Base-by-base conservation (phyloP, 1,140 invertebrate genomes). In the Camponotus floridanus region DNA sequence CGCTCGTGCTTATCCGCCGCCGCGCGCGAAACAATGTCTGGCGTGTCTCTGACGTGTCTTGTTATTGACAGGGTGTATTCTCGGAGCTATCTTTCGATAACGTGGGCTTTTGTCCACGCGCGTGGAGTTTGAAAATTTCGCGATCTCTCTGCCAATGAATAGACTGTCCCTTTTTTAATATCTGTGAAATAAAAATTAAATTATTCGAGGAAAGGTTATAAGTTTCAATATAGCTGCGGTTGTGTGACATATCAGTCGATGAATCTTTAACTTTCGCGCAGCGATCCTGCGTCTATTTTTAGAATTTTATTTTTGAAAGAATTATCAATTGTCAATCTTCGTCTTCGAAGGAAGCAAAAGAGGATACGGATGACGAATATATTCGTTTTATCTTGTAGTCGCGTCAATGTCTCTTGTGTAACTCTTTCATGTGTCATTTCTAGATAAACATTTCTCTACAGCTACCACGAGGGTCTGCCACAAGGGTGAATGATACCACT, bases 41-140 rank as follows among this genome's bases (percentile, higher is more conserved):
- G n/a, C 45, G 11, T 26, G 21, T 11, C 9, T 26, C 21, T 2
- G 36, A 51, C n/a, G 33, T 70, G 48, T 39, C 18, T 3, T 62
- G 36, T 70, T 78, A 80, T 80, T 80, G 76, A 80, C 64, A 79
- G 45, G 45, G 33, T 39, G 33, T 68, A 39, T 80, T 21, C 55
- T n/a, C 45, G 33, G 33, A 51, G n/a, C 7, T 65, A 33, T 80
- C 39, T 31, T 5, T 4, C 21, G 33, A 70, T 51, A 18, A 4
- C 45, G 21, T n/a, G 39, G 11, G n/a, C 4, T 18, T 6, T 31
- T 36, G 76, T 26, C 45, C 31, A 55, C 31, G n/a, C 62, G 26
- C 26, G n/a, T 31, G 36, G 1, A 79, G 45, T 55, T 76, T 39
- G 62, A 68, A 79, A 68, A 68, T 55, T 39, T 13, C 39, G 15